These are phyloP conservation scores for Acrobasis consociella DNA, from an alignment of 2,888 invertebrate species.

Conservation along the genomic window DNA sequence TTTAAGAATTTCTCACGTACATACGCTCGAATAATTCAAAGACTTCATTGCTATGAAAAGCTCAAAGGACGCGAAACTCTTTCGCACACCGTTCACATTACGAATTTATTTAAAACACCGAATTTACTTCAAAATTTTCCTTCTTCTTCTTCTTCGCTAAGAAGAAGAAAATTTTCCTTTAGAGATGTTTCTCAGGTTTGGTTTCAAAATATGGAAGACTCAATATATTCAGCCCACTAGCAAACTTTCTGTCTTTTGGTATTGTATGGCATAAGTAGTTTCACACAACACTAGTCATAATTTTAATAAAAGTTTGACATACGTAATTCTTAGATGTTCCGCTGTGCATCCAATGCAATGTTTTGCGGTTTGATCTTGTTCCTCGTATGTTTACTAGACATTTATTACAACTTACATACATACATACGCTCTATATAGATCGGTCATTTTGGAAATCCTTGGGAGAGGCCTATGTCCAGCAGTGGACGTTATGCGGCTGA, in stretches of 20 bases:
- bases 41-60: slow-evolving; percentile 25
- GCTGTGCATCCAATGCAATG: background rate
- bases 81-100: slow-evolving; percentile 8
- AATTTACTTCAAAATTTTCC: slow-evolving; percentile 12
- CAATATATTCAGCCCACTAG: too few species aligned
- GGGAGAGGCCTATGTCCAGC: too few species aligned
- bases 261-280: too few species aligned
- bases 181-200: background rate
- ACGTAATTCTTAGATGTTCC: background rate
- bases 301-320: background rate
- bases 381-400: background rate
- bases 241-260: too few species aligned
- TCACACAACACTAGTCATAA: background rate
- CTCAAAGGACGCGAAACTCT: slow-evolving; percentile 19
- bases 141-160: too few species aligned
- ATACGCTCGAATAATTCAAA: slow-evolving; percentile 28
- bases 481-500: too few species aligned
- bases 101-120: slow-evolving; percentile 14
- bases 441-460: too few species aligned
- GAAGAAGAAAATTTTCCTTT: slow-evolving; percentile 12
- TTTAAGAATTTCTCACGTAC: slow-evolving; percentile 26
- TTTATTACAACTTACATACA: too few species aligned
- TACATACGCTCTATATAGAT: too few species aligned
- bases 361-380: background rate
- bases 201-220: too few species aligned